Evolutionary conservation across 35 echinoderm and acorn worm species (phyloP), one percentile per base, ranked within the genome.

Genomic region (Lytechinus variegatus): DNA sequence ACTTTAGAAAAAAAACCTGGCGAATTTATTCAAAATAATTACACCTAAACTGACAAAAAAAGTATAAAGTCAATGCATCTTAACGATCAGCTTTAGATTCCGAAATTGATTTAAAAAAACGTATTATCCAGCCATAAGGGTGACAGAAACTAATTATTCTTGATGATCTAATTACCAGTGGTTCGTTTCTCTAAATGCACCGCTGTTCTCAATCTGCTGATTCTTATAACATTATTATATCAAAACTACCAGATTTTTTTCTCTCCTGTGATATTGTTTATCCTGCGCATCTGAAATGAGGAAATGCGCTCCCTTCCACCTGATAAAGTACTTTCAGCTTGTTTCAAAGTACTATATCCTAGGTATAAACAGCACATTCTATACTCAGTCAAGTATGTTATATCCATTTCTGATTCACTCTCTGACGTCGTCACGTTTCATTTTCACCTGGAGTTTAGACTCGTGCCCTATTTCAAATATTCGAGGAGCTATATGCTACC

Each of bases 281-380:
- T 90, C 88, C 9, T 28, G 52, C 52, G 87, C 44, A 9, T 28
- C 87, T 90, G 8, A 12, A 90, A 54, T 51, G 88, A 52, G 52
- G 66, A 90, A 54, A 90, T 33, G 29, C 88, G 88, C 9, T 90
- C 29, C 3, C 27, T 54, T 28, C 27, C 88, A 79, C n/a, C 66
- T 79, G 88, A 90, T 90, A 52, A 90, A 90, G 88, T 90, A 44
- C 88, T 90, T 90, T 3, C 24, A 90, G 28, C 24, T 28, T 90
- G 88, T 90, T 90, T 1, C 29, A 54, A 27, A 52, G 88, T 9
- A 90, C 88, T 90, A 54, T 90, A 52, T 90, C 88, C 24, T 44
- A 4, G 66, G 7, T 79, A 24, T 79, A 24, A 79, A 79, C 66
- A 24, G 21, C 66, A 3, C n/a, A 16, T 24, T n/a, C 66, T 24